Base-by-base conservation (phyloP, 2,888 invertebrate species). In the Ommatoiulus sabulosus region DNA sequence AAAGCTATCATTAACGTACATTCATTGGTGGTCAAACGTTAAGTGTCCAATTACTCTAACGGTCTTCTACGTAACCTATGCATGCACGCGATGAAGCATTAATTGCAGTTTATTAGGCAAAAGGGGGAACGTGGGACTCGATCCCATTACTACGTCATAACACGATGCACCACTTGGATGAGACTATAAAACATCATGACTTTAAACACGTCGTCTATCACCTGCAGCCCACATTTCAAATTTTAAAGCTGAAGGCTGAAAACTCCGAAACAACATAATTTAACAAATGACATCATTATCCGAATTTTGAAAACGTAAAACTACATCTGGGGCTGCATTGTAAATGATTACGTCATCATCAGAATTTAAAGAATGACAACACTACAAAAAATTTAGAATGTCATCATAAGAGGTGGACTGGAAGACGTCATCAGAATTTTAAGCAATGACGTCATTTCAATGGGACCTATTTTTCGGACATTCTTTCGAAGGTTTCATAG, bases 1-100 rank as follows among this genome's bases (percentile, higher is more conserved):
- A 63, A 63, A 63, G 63, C 63, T 63, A 63, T 63, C 63, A 63
- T 63, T 63, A 63, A n/a, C 63, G 63, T 63, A 20, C 63, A 63
- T 63, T 63, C 63, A 63, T 63, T 63, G 63, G 52, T 17, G 52
- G 63, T 63, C 63, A 63, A 63, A 63, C 63, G 63, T 63, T 63
- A 63, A 63, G 63, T 63, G 63, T 63, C 20, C 63, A 63, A 63
- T 63, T 63, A 63, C 63, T 63, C n/a, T 63, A 63, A 63, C 63
- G 63, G 63, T n/a, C 63, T 63, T 57, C 12, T 57, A 15, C 57
- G 57, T 57, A 57, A 57, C 57, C 57, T 63, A 63, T 63, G 63
- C 20, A 63, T 63, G 63, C 63, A 20, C 4, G 63, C 63, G 63
- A 63, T 63, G 63, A 63, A 63, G 63, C 63, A 20, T 63, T 63